These are phyloP conservation scores for Lamproptera curius DNA, from an alignment of 2,888 invertebrate species.

Conservation along the genomic window DNA sequence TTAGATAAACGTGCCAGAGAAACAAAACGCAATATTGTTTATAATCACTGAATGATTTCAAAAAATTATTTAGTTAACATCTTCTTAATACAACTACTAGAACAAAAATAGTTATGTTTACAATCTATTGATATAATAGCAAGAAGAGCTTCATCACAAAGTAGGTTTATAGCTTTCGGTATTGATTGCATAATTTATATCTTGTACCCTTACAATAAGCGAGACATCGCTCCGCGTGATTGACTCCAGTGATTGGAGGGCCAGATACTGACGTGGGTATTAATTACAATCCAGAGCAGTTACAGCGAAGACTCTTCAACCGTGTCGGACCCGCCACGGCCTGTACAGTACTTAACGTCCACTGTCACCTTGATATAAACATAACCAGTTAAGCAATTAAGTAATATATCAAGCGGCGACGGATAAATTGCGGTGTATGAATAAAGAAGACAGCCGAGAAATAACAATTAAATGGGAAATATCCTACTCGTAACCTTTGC, in stretches of 20 bases:
- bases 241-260: constrained; percentile 19
- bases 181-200: too few relatives aligned
- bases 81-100: too few relatives aligned
- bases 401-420: constrained; percentile 2
- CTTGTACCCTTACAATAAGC: constrained; percentile 3
- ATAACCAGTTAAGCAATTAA: constrained; percentile 12
- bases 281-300: constrained; percentile 17
- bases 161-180: too few relatives aligned
- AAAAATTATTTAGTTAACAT: too few relatives aligned
- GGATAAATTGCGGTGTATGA: constrained; percentile 1
- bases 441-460: neutral
- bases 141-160: too few relatives aligned
- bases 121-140: too few relatives aligned
- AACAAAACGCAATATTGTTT: too few relatives aligned
- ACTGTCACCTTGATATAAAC: constrained; percentile 14
- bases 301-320: constrained; percentile 15
- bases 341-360: constrained; percentile 5
- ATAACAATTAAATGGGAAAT: neutral
- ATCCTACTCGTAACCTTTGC: neutral
- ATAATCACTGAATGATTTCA: too few relatives aligned
- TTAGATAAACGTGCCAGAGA: constrained; percentile 70
- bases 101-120: too few relatives aligned
- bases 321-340: constrained; percentile 14
- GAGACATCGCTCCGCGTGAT: constrained; percentile 14
- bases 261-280: constrained; percentile 13